These are phyloP conservation scores for Styela plicata DNA, from an alignment of 23 tunicate genomes.

Conservation along the genomic window DNA sequence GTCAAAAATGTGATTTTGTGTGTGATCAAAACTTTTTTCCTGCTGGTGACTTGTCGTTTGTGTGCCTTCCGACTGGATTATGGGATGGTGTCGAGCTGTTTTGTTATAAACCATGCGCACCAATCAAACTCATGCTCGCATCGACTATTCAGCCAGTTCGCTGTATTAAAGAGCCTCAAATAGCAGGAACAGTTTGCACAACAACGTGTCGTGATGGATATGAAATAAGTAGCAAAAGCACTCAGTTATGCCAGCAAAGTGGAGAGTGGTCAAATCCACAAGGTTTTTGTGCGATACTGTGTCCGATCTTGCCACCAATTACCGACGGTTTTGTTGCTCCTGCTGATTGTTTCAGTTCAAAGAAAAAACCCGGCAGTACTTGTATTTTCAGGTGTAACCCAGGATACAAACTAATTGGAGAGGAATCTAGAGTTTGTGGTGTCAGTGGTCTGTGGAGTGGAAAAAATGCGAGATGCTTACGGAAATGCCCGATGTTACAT, in stretches of 20 bases:
- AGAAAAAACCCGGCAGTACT: constrained; percentile 15
- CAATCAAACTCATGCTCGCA: background rate
- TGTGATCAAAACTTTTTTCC: constrained; percentile 6
- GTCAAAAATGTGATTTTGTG: constrained; percentile 15
- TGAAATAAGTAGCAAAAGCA: background rate
- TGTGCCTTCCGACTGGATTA: constrained; percentile 17
- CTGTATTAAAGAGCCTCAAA: background rate
- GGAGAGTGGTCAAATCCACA: constrained; percentile 28
- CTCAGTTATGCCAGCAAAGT: constrained; percentile 16
- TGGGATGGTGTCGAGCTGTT: constrained; percentile 26
- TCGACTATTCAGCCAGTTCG: constrained; percentile 5
- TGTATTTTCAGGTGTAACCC: constrained; percentile 26
- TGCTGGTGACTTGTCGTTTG: background rate
- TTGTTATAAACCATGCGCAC: constrained; percentile 35
- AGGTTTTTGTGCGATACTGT: constrained; percentile 12
- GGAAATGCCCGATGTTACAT: constrained; percentile 34
- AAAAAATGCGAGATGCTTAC: constrained; percentile 21
- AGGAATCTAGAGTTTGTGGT: constrained; percentile 1
- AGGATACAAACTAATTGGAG: constrained; percentile 4
- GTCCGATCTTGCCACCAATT: constrained; percentile 30
- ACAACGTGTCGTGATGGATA: constrained; percentile 40
- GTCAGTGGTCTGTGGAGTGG: constrained; percentile 34
- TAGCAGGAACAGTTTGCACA: constrained; percentile 33
- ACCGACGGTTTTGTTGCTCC: constrained; percentile 30
- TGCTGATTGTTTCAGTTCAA: constrained; percentile 27